These are phyloP conservation scores for Acronicta aceris DNA, from an alignment of 2,888 invertebrate species.

Conservation along the genomic window DNA sequence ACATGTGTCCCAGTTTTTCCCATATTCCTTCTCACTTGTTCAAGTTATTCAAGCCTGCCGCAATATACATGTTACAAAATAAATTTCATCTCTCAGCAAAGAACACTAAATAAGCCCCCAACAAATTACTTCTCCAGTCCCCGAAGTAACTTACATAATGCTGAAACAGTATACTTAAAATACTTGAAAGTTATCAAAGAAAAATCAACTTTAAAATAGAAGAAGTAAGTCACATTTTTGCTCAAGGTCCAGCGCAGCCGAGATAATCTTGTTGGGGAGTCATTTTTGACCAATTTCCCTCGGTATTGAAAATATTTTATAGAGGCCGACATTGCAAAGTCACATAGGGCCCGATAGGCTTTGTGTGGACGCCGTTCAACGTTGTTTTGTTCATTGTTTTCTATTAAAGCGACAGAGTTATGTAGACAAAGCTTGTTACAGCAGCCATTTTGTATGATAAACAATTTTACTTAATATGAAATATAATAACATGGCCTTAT, in stretches of 20 bases:
- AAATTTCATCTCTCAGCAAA: constrained; percentile 56
- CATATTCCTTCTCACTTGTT: constrained; percentile 37
- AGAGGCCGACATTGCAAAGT: constrained; percentile 69
- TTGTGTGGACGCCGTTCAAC: constrained; percentile 51
- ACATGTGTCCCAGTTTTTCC: constrained; percentile 24
- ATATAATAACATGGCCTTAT: constrained; percentile 44
- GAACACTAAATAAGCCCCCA: constrained; percentile 58
- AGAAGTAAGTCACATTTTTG: constrained; percentile 58
- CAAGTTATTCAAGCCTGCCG: constrained; percentile 40
- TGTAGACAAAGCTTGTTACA: constrained; percentile 57
- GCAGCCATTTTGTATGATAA: constrained; percentile 54
- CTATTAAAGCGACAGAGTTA: constrained; percentile 47
- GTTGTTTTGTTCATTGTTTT: constrained; percentile 56
- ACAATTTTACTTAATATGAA: constrained; percentile 52
- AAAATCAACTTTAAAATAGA: constrained; percentile 64
- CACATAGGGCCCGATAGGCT: constrained; percentile 60
- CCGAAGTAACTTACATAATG: constrained; percentile 67
- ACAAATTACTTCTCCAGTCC: constrained; percentile 64
- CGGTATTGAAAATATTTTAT: constrained; percentile 83
- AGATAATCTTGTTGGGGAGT: constrained; percentile 80
- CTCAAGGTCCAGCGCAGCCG: constrained; percentile 48
- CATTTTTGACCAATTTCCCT: constrained; percentile 84
- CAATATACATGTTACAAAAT: constrained; percentile 51
- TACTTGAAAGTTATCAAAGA: constrained; percentile 55
- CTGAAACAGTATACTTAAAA: constrained; percentile 69